phyloP scores from a whole-genome alignment of 2,113 vertebrate genomes.

The Arothron firmamentum region DNA sequence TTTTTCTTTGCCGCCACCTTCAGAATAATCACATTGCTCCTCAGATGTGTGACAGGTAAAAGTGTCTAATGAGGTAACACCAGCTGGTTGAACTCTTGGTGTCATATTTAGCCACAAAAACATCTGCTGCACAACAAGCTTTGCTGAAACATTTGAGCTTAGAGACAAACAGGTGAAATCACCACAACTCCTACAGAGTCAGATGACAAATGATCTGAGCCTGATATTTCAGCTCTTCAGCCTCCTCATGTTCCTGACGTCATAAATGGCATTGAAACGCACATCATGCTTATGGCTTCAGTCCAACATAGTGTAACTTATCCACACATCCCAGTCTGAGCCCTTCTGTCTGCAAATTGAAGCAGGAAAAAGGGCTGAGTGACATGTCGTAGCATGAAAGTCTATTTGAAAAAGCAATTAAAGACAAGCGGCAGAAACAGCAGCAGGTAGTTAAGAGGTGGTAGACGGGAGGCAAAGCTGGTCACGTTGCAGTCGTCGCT shows the following conservation, averaged over 20 bases:
- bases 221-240: slow-evolving; percentile 23
- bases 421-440: slow-evolving; percentile 54
- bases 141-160: neutral
- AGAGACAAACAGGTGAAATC: too few species aligned
- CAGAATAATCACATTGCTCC: slow-evolving; percentile 13
- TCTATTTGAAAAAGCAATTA: slow-evolving; percentile 52
- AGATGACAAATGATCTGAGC: slow-evolving; percentile 1
- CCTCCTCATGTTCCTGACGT: slow-evolving; percentile 32
- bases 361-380: neutral
- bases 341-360: neutral
- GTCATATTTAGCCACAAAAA: slow-evolving; percentile 13
- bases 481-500: slow-evolving; percentile 80
- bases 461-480: slow-evolving; percentile 53
- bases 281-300: slow-evolving; percentile 35
- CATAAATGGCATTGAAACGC: slow-evolving; percentile 37
- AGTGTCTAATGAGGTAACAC: slow-evolving; percentile 21
- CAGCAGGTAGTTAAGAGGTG: slow-evolving; percentile 43
- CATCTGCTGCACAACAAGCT: slow-evolving; percentile 15
- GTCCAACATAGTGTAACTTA: slow-evolving; percentile 13
- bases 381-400: neutral
- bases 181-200: too few species aligned
- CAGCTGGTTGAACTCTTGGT: neutral
- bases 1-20: slow-evolving; percentile 18
- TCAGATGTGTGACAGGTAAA: slow-evolving; percentile 22
- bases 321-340: slow-evolving; percentile 10